A percentile compares a stretch with the other conserved stretches of the same genome.
These are phyloP conservation scores for Rhagonycha lutea DNA, from an alignment of 2,888 invertebrate genomes.

Conservation along the genomic window DNA sequence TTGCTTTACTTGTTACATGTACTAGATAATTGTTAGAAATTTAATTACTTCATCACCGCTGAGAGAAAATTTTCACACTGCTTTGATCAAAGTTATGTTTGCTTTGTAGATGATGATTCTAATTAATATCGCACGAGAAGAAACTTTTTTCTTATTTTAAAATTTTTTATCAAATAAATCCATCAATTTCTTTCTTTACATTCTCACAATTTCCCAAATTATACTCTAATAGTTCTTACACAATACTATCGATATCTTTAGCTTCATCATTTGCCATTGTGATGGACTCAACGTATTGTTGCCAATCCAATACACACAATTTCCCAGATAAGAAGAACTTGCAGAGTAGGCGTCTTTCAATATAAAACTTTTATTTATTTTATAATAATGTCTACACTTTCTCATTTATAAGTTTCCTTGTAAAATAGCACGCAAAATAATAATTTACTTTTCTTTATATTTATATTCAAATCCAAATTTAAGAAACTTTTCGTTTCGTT, in stretches of 20 bases:
- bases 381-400: background rate
- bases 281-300: constrained; percentile 24
- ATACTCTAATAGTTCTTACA: background rate
- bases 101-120: no score
- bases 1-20: background rate
- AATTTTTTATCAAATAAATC: background rate
- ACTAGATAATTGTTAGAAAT: no score
- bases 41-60: no score
- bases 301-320: constrained; percentile 20
- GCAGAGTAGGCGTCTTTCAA: constrained; percentile 19
- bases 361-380: background rate
- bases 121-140: no score
- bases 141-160: background rate
- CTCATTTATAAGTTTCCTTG: background rate
- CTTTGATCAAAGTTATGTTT: no score
- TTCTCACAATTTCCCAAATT: background rate
- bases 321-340: constrained; percentile 22
- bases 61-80: no score
- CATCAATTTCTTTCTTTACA: background rate
- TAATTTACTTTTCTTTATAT: background rate
- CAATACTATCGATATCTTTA: constrained; percentile 20
- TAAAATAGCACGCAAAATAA: background rate
- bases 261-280: constrained; percentile 15
- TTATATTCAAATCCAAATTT: background rate
- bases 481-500: background rate